These are phyloP conservation scores for Pterostichus niger DNA, from an alignment of 2,888 invertebrate genomes.

Conservation along the genomic window DNA sequence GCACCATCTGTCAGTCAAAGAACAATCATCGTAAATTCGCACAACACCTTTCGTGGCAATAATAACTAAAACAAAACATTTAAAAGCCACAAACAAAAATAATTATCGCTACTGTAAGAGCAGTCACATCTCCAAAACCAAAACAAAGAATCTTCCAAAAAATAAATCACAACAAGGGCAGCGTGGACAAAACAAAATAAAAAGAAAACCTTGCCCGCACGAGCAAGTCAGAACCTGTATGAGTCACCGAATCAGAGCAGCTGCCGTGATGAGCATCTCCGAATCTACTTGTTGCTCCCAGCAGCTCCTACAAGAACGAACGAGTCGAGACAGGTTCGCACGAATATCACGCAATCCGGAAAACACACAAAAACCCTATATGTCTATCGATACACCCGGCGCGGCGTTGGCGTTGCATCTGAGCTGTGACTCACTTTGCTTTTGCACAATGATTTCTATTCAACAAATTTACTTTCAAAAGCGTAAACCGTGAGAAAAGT, in stretches of 20 bases:
- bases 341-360: constrained; percentile 57
- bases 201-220: constrained; percentile 24
- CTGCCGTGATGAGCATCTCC: constrained; percentile 47
- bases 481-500: constrained; percentile 47
- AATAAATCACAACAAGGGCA: constrained; percentile 56
- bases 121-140: constrained; percentile 34
- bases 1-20: constrained; percentile 8
- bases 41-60: constrained; percentile 27
- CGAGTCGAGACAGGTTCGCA: constrained; percentile 55
- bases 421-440: constrained; percentile 46
- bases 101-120: constrained; percentile 35
- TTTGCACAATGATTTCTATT: constrained; percentile 47
- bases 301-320: constrained; percentile 49
- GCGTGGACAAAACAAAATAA: constrained; percentile 25
- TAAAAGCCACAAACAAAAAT: constrained; percentile 31
- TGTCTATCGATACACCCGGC: no score
- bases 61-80: constrained; percentile 20
- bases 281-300: constrained; percentile 30
- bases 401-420: constrained; percentile 43
- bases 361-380: constrained; percentile 15
- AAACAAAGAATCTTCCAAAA: constrained; percentile 42
- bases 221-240: constrained; percentile 59
- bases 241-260: constrained; percentile 62
- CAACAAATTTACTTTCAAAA: constrained; percentile 40
- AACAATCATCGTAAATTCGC: neutral